phyloP scores from a whole-genome alignment of 2,113 vertebrate species.

The Nothocercus julius region DNA sequence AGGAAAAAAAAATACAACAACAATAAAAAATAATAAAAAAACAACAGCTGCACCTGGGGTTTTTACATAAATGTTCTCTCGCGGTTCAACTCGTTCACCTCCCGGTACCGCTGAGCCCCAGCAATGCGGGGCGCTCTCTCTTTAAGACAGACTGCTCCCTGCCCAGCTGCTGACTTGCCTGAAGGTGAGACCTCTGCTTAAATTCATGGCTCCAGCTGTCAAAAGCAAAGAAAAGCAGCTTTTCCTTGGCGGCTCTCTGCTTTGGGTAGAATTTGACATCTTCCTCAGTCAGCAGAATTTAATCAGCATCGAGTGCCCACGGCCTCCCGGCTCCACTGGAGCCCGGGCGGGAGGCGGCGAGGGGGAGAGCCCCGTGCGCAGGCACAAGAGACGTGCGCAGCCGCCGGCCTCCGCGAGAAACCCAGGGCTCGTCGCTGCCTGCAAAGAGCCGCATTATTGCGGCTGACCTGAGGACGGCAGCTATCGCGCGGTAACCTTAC shows the following conservation, averaged over 20 bases:
- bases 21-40: neutral
- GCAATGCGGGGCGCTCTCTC: conserved; percentile 14
- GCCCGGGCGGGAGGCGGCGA: conserved; percentile 31
- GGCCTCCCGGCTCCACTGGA: conserved; percentile 68
- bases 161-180: conserved; percentile 77
- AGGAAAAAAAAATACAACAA: neutral
- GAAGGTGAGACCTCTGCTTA: conserved; percentile 80
- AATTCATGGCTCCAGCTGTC: conserved; percentile 81
- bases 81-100: conserved; percentile 34
- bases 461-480: conserved; percentile 43
- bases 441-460: conserved; percentile 23
- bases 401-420: neutral
- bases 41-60: conserved; percentile 40
- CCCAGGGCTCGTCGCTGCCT: neutral
- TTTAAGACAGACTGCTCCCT: conserved; percentile 70
- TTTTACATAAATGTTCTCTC: conserved; percentile 52
- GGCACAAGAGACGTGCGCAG: conserved; percentile 4
- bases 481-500: conserved; percentile 45
- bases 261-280: conserved; percentile 81
- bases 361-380: neutral
- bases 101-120: conserved; percentile 45
- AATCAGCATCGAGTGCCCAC: conserved; percentile 77
- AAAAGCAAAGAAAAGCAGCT: conserved; percentile 80
- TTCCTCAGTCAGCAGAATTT: conserved; percentile 81
- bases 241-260: conserved; percentile 79